Evolutionary conservation across 2,113 vertebrate genomes (phyloP).

Genomic region (Neofelis nebulosa): DNA sequence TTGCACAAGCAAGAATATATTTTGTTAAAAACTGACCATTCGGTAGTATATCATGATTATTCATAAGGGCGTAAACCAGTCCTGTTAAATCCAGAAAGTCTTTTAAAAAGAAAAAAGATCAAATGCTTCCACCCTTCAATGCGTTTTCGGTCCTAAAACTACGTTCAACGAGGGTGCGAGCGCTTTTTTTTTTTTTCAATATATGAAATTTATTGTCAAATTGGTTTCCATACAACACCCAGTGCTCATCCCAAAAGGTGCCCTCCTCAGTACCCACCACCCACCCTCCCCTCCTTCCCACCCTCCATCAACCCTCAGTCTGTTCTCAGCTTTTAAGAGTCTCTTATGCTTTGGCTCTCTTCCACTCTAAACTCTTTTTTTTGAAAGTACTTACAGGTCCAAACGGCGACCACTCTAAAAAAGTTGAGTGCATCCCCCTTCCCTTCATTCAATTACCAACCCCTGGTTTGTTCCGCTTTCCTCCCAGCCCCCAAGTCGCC

Average conservation of each 20-base stretch:
- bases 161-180: not conserved
- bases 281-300: no score
- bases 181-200: not conserved
- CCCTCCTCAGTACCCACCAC: no score
- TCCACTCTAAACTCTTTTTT: not conserved
- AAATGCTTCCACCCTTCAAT: not conserved
- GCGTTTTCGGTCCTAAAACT: not conserved
- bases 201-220: no score
- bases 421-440: not conserved
- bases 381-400: not conserved
- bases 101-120: not conserved
- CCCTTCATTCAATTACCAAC: not conserved
- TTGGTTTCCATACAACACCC: no score
- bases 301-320: no score
- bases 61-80: not conserved
- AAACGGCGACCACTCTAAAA: not conserved
- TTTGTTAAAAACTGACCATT: constrained; percentile 17
- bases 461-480: no score
- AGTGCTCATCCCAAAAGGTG: no score
- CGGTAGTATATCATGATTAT: not conserved
- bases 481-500: not conserved
- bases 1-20: not conserved
- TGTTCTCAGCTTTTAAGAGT: no score
- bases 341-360: no score
- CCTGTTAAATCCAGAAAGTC: not conserved